These are phyloP conservation scores for Netelia virgata DNA, from an alignment of 2,888 invertebrate species.

Conservation along the genomic window DNA sequence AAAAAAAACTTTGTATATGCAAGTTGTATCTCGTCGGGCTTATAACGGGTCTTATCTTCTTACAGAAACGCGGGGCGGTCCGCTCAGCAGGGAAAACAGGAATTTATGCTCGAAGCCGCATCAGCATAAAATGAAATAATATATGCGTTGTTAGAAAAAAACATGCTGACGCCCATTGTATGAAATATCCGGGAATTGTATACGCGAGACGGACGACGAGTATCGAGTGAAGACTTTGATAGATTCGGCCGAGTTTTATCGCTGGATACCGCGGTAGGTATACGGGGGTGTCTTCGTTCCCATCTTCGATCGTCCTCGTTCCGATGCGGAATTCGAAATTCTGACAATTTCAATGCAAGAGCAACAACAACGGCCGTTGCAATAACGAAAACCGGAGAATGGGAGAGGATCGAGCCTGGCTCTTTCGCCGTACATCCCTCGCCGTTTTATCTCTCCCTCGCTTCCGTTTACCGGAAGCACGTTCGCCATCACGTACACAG, in stretches of 20 bases:
- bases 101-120: slow-evolving; percentile 5
- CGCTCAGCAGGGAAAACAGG: neutral
- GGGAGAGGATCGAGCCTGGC: neutral
- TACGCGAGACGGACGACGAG: slow-evolving; percentile 35
- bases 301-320: slow-evolving; percentile 44
- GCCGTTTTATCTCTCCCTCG: neutral
- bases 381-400: slow-evolving; percentile 1
- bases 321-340: slow-evolving; percentile 45
- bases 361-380: slow-evolving; percentile 38
- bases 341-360: slow-evolving; percentile 53
- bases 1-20: too few species aligned
- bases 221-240: slow-evolving; percentile 29
- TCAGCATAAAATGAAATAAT: slow-evolving; percentile 48
- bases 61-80: neutral
- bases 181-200: slow-evolving; percentile 40
- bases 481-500: slow-evolving; percentile 52
- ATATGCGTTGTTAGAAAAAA: slow-evolving; percentile 30
- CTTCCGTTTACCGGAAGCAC: slow-evolving; percentile 64
- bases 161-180: slow-evolving; percentile 57
- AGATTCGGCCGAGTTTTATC: slow-evolving; percentile 44
- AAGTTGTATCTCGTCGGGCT: neutral
- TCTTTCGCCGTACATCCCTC: neutral
- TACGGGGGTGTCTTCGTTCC: slow-evolving; percentile 25
- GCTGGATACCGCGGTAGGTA: slow-evolving; percentile 19
- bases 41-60: neutral